These are phyloP conservation scores for Seriola rivoliana DNA, from an alignment of 2,113 vertebrate genomes.

Conservation along the genomic window DNA sequence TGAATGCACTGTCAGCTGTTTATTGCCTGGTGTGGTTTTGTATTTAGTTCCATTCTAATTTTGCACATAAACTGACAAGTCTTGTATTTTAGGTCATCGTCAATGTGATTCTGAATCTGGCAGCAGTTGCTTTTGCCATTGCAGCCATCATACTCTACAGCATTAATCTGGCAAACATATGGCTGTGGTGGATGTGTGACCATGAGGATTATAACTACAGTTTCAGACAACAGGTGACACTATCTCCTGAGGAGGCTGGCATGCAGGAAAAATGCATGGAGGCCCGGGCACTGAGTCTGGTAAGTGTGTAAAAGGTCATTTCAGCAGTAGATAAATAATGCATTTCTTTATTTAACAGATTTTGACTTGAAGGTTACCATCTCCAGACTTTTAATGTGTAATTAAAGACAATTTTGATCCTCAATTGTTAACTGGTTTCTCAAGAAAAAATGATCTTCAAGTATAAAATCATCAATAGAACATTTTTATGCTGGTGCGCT, in stretches of 20 bases:
- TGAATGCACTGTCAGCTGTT: too few relatives aligned
- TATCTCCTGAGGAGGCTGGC: fast-evolving
- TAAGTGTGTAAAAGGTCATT: constrained; percentile 27
- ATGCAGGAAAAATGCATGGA: background rate
- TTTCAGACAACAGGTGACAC: fast-evolving
- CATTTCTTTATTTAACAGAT: too few relatives aligned
- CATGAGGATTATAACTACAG: fast-evolving
- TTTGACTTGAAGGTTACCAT: too few relatives aligned
- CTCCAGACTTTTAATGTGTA: too few relatives aligned
- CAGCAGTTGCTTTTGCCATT: constrained; percentile 62
- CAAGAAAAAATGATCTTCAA: too few relatives aligned
- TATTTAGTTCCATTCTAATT: background rate
- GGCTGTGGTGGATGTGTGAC: fast-evolving
- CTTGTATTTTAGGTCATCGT: constrained; percentile 63
- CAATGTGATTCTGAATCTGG: constrained; percentile 62
- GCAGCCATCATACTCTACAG: constrained; percentile 68
- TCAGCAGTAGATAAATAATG: background rate
- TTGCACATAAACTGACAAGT: background rate
- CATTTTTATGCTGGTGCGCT: too few relatives aligned
- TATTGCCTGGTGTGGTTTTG: background rate
- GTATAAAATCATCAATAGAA: too few relatives aligned
- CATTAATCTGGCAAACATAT: fast-evolving
- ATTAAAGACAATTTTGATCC: too few relatives aligned
- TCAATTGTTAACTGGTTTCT: too few relatives aligned
- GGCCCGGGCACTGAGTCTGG: fast-evolving